Conservation (phyloP, 2,888 invertebrate species). For the Chrysolina haemoptera region DNA sequence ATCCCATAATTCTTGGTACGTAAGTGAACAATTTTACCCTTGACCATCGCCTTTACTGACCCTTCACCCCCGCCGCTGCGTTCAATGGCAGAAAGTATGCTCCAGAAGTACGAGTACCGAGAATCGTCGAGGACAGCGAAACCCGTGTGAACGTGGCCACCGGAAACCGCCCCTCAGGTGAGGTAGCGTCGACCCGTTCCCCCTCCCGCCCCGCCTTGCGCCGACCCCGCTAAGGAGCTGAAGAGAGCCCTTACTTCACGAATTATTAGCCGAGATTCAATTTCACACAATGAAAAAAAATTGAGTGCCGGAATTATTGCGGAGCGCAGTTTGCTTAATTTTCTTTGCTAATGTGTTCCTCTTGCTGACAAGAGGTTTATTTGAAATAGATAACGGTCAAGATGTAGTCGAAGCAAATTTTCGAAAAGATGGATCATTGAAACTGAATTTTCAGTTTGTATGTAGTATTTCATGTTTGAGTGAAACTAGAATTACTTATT, state of each 20-base stretch:
- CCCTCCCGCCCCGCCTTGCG: neutral
- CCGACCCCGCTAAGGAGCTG: conserved; percentile 62
- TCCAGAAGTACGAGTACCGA: conserved; percentile 2
- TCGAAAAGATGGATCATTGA: too few relatives aligned
- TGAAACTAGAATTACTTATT: too few relatives aligned
- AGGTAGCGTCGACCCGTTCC: conserved; percentile 43
- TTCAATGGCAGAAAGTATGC: conserved; percentile 9
- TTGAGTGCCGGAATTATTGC: conserved; percentile 21
- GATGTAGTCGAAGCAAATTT: neutral
- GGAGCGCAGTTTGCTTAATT: conserved; percentile 22
- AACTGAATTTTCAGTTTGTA: too few relatives aligned
- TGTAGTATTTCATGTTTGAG: too few relatives aligned
- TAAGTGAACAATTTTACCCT: too few relatives aligned
- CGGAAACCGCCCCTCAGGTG: conserved; percentile 69
- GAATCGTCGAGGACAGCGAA: conserved; percentile 17
- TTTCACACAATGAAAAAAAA: conserved; percentile 60
- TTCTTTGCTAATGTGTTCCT: neutral
- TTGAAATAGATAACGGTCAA: neutral
- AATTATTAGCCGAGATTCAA: conserved; percentile 66
- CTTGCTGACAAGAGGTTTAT: neutral
- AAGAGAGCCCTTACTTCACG: conserved; percentile 66
- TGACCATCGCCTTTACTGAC: too few relatives aligned
- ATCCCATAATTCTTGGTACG: too few relatives aligned
- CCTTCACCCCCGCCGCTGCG: neutral
- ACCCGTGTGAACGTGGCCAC: conserved; percentile 67